A percentile compares a stretch with the other conserved stretches of the same genome.
These are phyloP conservation scores for Drosophila ezoana DNA, from an alignment of 2,888 invertebrate species.

Conservation along the genomic window DNA sequence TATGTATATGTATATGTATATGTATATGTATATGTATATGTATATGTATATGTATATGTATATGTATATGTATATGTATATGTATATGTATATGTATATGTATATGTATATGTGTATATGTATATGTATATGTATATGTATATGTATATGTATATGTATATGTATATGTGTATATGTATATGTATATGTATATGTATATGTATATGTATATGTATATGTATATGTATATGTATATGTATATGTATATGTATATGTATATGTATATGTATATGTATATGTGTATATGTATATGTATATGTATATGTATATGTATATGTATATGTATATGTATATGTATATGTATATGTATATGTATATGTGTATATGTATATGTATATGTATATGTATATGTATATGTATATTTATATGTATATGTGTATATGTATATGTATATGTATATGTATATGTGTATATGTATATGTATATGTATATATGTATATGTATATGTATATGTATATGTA, in stretches of 20 bases:
- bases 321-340: background rate
- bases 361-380: conserved; percentile 4
- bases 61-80: conserved; percentile 7
- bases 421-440: background rate
- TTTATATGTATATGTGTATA: conserved; percentile 8
- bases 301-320: conserved; percentile 10
- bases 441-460: conserved; percentile 6
- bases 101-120: conserved; percentile 7
- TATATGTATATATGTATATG: conserved; percentile 5
- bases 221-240: background rate
- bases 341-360: background rate
- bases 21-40: background rate
- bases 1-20: background rate
- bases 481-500: background rate
- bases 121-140: conserved; percentile 12
- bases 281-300: conserved; percentile 12
- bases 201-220: conserved; percentile 12
- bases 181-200: background rate
- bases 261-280: conserved; percentile 2
- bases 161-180: conserved; percentile 5
- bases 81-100: conserved; percentile 1
- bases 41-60: conserved; percentile 3
- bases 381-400: background rate
- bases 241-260: conserved; percentile 3
- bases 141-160: conserved; percentile 3